phyloP scores from a whole-genome alignment of 2,797 vertebrate genomes.

The Craterocephalus amniculus region DNA sequence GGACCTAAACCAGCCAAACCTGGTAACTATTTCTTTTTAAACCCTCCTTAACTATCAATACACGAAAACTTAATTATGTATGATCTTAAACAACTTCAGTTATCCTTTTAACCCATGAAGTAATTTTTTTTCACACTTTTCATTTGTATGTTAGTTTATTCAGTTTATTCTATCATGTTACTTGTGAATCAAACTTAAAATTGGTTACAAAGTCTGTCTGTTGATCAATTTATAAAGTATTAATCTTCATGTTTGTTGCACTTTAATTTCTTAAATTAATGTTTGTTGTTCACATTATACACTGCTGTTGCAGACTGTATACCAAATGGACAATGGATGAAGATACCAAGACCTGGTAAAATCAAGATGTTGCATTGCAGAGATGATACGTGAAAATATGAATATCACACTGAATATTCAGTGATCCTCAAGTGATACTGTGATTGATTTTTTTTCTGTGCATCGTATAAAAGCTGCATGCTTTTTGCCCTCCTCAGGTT shows the following conservation, averaged over 20 bases:
- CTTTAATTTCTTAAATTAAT: neutral
- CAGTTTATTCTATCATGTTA: neutral
- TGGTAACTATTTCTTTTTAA: conserved; percentile 51
- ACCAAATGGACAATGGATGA: conserved; percentile 77
- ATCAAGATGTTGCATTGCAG: neutral
- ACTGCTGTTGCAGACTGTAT: conserved; percentile 67
- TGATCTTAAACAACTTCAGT: neutral
- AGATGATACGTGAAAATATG: neutral
- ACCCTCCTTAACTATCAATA: neutral
- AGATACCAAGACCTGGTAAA: conserved; percentile 73
- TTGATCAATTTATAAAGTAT: neutral
- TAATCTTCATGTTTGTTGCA: neutral
- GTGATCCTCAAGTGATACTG: neutral
- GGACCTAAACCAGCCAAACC: conserved; percentile 57
- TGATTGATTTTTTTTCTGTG: neutral
- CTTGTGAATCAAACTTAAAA: neutral
- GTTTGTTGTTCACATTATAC: neutral
- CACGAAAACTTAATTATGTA: neutral
- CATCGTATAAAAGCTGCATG: conserved; percentile 13
- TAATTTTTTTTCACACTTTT: neutral
- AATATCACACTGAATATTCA: neutral
- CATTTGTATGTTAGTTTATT: neutral
- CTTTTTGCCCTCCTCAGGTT: conserved; percentile 20
- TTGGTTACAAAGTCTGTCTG: neutral
- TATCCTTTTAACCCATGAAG: neutral